Percentiles rank a stretch among this genome's conserved stretches.
phyloP scores from a whole-genome alignment of 2,888 invertebrate genomes.

The Furcula furcula region DNA sequence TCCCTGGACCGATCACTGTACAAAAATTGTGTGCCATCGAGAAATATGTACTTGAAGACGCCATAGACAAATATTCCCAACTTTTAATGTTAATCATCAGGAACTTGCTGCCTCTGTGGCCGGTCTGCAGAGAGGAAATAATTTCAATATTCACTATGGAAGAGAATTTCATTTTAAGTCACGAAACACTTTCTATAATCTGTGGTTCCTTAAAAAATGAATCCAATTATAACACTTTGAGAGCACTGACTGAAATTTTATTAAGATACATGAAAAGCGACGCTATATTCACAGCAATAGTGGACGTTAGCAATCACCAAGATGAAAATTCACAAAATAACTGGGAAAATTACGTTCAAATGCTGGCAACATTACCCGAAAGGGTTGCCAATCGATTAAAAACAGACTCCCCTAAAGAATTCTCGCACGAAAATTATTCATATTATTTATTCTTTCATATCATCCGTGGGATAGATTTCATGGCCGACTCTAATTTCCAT shows the following conservation, averaged over 20 bases:
- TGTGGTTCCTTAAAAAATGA: constrained; percentile 72
- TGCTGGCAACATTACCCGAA: constrained; percentile 85
- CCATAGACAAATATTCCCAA: constrained; percentile 69
- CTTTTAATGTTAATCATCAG: constrained; percentile 73
- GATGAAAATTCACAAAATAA: constrained; percentile 33
- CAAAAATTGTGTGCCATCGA: constrained; percentile 84
- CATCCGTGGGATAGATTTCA: constrained; percentile 82
- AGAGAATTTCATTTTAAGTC: constrained; percentile 67
- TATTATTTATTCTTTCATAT: constrained; percentile 83
- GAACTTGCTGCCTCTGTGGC: constrained; percentile 82
- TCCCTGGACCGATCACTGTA: constrained; percentile 84
- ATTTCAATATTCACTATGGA: constrained; percentile 77
- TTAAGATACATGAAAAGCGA: constrained; percentile 80
- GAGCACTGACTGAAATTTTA: constrained; percentile 63
- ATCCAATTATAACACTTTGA: constrained; percentile 41
- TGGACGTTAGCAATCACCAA: constrained; percentile 52
- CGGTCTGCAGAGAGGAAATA: constrained; percentile 67
- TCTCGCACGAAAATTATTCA: constrained; percentile 80
- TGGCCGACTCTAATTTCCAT: constrained; percentile 63
- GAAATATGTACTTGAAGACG: constrained; percentile 29
- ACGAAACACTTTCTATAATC: constrained; percentile 71
- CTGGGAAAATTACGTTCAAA: constrained; percentile 82
- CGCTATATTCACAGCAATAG: constrained; percentile 74
- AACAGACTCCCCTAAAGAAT: constrained; percentile 79
- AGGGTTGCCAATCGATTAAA: constrained; percentile 86